phyloP scores from a whole-genome alignment of 2,888 invertebrate species.

The Euclidia mi region DNA sequence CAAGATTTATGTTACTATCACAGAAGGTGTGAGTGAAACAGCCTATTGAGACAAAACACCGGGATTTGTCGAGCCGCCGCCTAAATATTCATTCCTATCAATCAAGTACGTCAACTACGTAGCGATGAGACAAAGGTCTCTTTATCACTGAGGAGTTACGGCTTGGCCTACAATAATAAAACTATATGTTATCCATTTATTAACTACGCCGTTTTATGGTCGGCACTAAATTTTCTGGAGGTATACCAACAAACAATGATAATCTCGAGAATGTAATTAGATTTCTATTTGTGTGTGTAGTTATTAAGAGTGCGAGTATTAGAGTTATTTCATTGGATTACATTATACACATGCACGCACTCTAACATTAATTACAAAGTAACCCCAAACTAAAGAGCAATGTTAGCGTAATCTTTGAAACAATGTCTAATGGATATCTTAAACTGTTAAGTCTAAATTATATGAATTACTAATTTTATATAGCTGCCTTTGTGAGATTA shows the following conservation, averaged over 20 bases:
- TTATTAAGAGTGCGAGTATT: constrained; percentile 1
- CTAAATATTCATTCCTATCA: constrained; percentile 82
- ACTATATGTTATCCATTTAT: constrained; percentile 59
- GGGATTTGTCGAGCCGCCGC: constrained; percentile 70
- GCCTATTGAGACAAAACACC: constrained; percentile 63
- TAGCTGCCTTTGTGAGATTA: no score
- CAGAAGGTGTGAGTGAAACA: constrained; percentile 72
- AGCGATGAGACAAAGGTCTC: constrained; percentile 70
- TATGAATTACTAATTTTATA: no score
- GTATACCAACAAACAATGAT: constrained; percentile 40
- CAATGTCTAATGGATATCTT: no score
- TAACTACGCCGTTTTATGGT: constrained; percentile 39
- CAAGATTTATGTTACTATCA: constrained; percentile 78
- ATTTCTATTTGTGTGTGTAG: constrained; percentile 19
- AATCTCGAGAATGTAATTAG: constrained; percentile 31
- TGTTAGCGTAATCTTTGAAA: no score
- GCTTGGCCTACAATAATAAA: constrained; percentile 61
- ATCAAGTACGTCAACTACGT: constrained; percentile 79
- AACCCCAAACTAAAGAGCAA: no score
- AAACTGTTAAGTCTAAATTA: no score
- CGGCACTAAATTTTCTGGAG: constrained; percentile 36
- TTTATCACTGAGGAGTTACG: constrained; percentile 72
- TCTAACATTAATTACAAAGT: background rate
- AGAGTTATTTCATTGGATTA: background rate
- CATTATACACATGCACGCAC: background rate